Percentiles rank a stretch among this genome's conserved stretches.
Evolutionary conservation across 2,888 invertebrate species (phyloP).

Genomic region (Epinotia nisella): DNA sequence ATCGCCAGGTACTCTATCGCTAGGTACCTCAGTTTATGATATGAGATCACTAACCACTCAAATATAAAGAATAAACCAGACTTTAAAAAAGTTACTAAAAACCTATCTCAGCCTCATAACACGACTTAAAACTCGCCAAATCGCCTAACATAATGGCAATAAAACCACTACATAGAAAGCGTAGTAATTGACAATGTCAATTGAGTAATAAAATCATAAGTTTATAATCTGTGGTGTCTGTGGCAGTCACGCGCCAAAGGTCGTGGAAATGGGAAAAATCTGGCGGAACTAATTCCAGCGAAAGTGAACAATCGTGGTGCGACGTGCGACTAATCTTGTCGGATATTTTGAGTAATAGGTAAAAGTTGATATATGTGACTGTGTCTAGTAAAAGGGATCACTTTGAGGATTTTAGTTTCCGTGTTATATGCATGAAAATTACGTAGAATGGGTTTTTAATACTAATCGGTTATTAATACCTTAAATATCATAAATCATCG

Average conservation of each 20-base stretch:
- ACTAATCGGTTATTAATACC: no score
- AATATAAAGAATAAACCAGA: no score
- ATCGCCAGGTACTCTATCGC: no score
- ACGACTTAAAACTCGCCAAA: neutral
- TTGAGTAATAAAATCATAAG: slow-evolving; percentile 56
- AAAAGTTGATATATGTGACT: neutral
- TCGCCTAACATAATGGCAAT: slow-evolving; percentile 34
- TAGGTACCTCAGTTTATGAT: no score
- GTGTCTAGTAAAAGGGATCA: no score
- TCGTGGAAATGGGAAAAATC: slow-evolving; percentile 71
- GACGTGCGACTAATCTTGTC: slow-evolving; percentile 42
- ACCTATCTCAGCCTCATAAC: neutral
- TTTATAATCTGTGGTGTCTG: slow-evolving; percentile 46
- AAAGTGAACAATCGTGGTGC: slow-evolving; percentile 20
- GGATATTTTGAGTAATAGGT: slow-evolving; percentile 7
- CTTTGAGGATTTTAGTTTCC: no score
- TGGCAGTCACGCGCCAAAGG: slow-evolving; percentile 67
- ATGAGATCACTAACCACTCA: no score
- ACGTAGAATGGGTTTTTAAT: no score
- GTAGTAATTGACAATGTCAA: slow-evolving; percentile 34
- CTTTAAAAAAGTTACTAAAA: no score
- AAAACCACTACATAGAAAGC: slow-evolving; percentile 39
- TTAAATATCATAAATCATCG: no score
- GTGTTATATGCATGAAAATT: no score
- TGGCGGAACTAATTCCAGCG: slow-evolving; percentile 66